A percentile compares a stretch with the other conserved stretches of the same genome.
Conservation (phyloP, 2,797 vertebrate genomes). For the Tympanoctomys barrerae region DNA sequence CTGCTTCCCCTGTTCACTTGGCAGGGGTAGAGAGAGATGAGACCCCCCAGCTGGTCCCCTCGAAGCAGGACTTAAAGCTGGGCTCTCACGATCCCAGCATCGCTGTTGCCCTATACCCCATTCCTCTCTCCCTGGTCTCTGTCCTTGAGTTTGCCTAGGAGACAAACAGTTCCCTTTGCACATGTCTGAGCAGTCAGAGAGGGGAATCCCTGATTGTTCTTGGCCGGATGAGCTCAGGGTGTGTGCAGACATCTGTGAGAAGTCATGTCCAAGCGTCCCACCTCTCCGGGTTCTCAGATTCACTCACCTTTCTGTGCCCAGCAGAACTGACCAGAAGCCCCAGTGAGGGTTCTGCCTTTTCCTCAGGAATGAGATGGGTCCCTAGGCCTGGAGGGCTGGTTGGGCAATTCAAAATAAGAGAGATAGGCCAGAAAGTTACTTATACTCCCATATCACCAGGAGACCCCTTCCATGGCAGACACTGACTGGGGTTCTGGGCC, state of each 20-base stretch:
- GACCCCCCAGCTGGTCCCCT: not conserved
- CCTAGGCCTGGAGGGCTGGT: not conserved
- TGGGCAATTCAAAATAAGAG: not conserved
- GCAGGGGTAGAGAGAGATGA: not conserved
- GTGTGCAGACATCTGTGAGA: not conserved
- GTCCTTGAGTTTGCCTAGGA: slow-evolving; percentile 23
- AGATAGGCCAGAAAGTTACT: not conserved
- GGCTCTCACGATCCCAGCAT: not conserved
- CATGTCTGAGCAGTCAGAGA: slow-evolving; percentile 38
- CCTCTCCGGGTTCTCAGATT: not conserved
- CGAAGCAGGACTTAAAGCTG: not conserved
- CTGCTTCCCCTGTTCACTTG: not conserved
- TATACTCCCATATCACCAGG: not conserved
- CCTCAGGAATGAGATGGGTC: not conserved
- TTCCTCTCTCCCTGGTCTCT: not conserved
- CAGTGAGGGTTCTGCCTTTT: not conserved
- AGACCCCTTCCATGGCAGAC: not conserved
- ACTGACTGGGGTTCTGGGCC: not conserved
- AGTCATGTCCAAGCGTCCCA: not conserved
- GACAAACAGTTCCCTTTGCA: not conserved
- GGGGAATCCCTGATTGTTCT: slow-evolving; percentile 47
- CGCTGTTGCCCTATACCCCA: not conserved
- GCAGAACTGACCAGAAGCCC: not conserved
- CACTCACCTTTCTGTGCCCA: not conserved
- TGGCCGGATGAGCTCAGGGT: not conserved